These are phyloP conservation scores for Acromyrmex echinatior DNA, from an alignment of 1,140 invertebrate genomes.

Conservation along the genomic window DNA sequence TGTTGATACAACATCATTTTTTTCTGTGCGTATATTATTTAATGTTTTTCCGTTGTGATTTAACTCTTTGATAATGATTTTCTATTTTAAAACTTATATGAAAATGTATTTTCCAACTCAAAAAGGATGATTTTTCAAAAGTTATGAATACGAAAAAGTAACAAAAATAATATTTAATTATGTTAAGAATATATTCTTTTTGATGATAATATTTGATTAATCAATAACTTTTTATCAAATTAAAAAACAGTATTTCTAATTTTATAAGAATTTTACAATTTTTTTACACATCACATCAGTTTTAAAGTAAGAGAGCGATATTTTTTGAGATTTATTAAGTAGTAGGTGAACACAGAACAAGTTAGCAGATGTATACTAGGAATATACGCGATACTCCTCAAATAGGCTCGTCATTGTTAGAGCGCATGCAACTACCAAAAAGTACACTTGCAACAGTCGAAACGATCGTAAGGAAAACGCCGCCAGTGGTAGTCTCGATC, in stretches of 20 bases:
- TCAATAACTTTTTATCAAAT: too few species aligned
- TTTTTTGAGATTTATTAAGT: background rate
- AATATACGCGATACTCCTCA: background rate
- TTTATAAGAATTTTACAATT: too few species aligned
- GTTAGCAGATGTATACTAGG: background rate
- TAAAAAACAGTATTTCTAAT: too few species aligned
- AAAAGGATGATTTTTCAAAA: too few species aligned
- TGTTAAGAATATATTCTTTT: too few species aligned
- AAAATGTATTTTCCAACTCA: background rate
- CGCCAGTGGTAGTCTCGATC: conserved; percentile 45
- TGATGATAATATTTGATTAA: too few species aligned
- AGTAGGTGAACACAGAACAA: background rate
- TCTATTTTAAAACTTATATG: background rate
- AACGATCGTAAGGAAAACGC: background rate
- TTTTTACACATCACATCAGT: too few species aligned
- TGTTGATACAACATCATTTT: too few species aligned
- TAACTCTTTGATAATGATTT: background rate
- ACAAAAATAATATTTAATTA: too few species aligned
- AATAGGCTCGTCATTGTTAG: conserved; percentile 35
- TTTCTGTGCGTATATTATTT: too few species aligned
- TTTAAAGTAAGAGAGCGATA: too few species aligned
- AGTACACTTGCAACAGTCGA: background rate
- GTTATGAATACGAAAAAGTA: too few species aligned
- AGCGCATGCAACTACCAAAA: conserved; percentile 19
- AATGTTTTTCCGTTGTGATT: background rate